Percentiles rank a stretch among this genome's conserved stretches.
phyloP scores from a whole-genome alignment of 30 jellyfish, hydroid and myxozoan species.

The Pseudorhiza aurosa region DNA sequence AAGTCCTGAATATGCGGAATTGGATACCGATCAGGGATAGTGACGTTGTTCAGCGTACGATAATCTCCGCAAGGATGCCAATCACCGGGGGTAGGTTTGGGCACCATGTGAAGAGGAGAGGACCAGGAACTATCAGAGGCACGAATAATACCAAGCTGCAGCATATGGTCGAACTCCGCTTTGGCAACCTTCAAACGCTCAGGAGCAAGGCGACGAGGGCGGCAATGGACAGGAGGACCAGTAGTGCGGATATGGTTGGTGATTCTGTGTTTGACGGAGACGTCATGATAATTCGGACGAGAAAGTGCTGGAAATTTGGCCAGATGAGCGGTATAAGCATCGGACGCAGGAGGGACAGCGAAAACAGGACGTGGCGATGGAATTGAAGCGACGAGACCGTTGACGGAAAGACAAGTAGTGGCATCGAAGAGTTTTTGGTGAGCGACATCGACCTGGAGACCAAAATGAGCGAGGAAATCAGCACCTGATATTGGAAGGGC shows the following conservation, averaged over 20 bases:
- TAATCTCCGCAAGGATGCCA: conserved; percentile 65
- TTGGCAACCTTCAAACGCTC: conserved; percentile 45
- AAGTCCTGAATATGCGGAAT: conserved; percentile 66
- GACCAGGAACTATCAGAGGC: conserved; percentile 56
- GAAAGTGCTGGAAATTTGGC: too few relatives aligned
- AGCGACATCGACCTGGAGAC: too few relatives aligned
- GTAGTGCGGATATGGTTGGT: conserved; percentile 58
- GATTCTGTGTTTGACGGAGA: conserved; percentile 38
- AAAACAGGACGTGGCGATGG: too few relatives aligned
- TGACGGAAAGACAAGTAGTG: too few relatives aligned
- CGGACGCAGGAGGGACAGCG: too few relatives aligned
- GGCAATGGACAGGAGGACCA: conserved; percentile 49
- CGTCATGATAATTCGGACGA: conserved; percentile 28
- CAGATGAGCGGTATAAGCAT: too few relatives aligned
- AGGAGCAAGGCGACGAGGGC: conserved; percentile 71
- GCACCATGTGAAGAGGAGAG: conserved; percentile 62
- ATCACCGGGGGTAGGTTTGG: conserved; percentile 61
- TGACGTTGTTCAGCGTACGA: conserved; percentile 38
- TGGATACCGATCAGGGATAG: conserved; percentile 60
- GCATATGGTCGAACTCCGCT: conserved; percentile 58
- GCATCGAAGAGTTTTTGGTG: too few relatives aligned
- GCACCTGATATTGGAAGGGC: too few relatives aligned
- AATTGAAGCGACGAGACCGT: too few relatives aligned
- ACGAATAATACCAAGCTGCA: conserved; percentile 65
- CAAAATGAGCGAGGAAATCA: too few relatives aligned